Evolutionary conservation across 2,888 invertebrate species (phyloP).

Genomic region (Rhingia rostrata): DNA sequence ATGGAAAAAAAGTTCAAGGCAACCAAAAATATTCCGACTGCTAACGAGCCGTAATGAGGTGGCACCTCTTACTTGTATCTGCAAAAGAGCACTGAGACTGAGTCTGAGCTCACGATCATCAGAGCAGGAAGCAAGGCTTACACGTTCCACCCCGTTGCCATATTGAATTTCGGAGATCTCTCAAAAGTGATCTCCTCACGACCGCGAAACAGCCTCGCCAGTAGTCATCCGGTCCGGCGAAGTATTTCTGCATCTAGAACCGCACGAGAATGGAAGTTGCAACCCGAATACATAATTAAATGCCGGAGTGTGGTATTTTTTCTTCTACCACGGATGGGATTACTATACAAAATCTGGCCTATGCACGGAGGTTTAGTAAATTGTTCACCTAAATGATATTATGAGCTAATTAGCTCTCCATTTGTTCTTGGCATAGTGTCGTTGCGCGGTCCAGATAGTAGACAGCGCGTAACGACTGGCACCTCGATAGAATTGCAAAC

Average conservation of each 20-base stretch:
- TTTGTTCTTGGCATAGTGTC: slow-evolving; percentile 43
- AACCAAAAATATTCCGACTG: slow-evolving; percentile 38
- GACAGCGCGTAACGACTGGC: slow-evolving; percentile 45
- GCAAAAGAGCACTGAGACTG: neutral
- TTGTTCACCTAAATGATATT: slow-evolving; percentile 38
- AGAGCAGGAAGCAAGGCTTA: slow-evolving; percentile 58
- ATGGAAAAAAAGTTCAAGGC: slow-evolving; percentile 50
- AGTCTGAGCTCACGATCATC: slow-evolving; percentile 36
- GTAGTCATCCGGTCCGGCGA: slow-evolving; percentile 52
- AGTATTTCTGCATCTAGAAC: slow-evolving; percentile 25
- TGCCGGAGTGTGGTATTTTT: too few species aligned
- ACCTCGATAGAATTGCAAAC: slow-evolving; percentile 14
- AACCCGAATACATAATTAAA: slow-evolving; percentile 67
- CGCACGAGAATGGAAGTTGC: slow-evolving; percentile 44
- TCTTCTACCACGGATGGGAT: slow-evolving; percentile 43
- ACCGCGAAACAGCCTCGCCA: slow-evolving; percentile 42
- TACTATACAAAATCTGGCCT: slow-evolving; percentile 7
- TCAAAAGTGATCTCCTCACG: slow-evolving; percentile 10
- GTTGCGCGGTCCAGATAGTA: slow-evolving; percentile 56
- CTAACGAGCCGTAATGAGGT: slow-evolving; percentile 57
- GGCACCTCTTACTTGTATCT: slow-evolving; percentile 14
- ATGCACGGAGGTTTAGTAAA: slow-evolving; percentile 14
- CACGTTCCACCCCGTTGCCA: slow-evolving; percentile 10
- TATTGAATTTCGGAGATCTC: slow-evolving; percentile 57
- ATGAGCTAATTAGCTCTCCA: slow-evolving; percentile 48